Evolutionary conservation across 2,113 vertebrate species (phyloP), one percentile per base, ranked within the genome.

Genomic region (Ceyx margarethae): DNA sequence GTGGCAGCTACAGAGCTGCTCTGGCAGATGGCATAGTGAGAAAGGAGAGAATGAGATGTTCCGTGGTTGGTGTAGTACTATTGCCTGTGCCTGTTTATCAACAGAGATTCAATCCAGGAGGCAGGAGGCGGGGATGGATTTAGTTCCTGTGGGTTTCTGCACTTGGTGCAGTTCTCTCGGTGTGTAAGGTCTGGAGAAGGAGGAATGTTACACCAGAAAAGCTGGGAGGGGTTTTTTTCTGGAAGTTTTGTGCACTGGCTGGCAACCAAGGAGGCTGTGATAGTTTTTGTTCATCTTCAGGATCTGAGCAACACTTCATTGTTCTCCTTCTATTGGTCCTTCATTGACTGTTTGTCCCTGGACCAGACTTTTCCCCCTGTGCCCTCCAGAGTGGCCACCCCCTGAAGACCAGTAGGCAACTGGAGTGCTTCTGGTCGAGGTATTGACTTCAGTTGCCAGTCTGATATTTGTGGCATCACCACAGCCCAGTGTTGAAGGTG

Each of bases 1-100:
- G 62, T 46, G 50, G 64, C 13, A 42, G 42, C 35, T 84, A 11
- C n/a, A 25, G 53, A 87, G 50, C 6, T 82, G 50, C 89, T 84
- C 73, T 85, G 89, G 88, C 92, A 94, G 79, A 68, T 93, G 91
- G 81, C 77, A 81, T 20, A 71, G 79, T 82, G 89, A 88, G 86
- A 89, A 93, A 79, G 50, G 5, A 6, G 76, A 89, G 85, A 81
- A 61, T 91, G 76, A 75, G 87, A 85, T 37, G 19, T 80, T 74
- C 76, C 54, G 11, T 92, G 83, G 58, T 64, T 83, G 83, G 80
- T 65, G 91, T 57, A 69, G 48, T 93, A 77, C 64, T 91, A 45
- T 51, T 90, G 76, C 84, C 56, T 92, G 95, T n/a, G 5, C 13
- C 13, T 84, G 75, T 91, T 81, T 45, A 56, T 65, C 92, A 94